phyloP scores from a whole-genome alignment of 35 echinoderm and acorn worm species.

The Eucidaris tribuloides region DNA sequence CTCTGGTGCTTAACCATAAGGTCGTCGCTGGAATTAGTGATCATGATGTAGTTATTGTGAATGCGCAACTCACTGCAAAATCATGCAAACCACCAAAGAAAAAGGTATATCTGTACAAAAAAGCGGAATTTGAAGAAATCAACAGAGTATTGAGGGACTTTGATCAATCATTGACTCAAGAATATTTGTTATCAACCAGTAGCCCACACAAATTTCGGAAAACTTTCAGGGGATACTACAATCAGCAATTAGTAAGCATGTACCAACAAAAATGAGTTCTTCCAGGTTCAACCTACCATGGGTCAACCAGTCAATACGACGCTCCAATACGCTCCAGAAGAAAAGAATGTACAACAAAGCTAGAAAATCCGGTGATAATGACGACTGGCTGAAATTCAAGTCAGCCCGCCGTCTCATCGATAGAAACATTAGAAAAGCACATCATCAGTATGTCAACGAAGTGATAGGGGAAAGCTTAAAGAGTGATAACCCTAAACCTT shows the following conservation, averaged over 20 bases:
- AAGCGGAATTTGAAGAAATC: slow-evolving; percentile 11
- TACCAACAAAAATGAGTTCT: slow-evolving; percentile 6
- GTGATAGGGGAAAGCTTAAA: slow-evolving; percentile 9
- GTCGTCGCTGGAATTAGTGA: slow-evolving; percentile 27
- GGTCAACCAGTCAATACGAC: slow-evolving; percentile 21
- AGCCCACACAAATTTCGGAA: background rate
- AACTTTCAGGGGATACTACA: background rate
- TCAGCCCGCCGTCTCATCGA: background rate
- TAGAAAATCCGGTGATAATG: background rate
- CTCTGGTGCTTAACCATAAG: background rate
- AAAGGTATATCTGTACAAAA: slow-evolving; percentile 15
- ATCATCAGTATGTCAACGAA: slow-evolving; percentile 1
- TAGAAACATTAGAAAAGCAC: slow-evolving; percentile 1
- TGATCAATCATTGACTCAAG: too few species aligned
- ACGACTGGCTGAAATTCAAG: background rate
- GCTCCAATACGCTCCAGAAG: slow-evolving; percentile 5
- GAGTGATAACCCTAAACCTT: slow-evolving; percentile 31
- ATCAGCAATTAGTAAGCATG: background rate
- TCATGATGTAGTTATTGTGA: slow-evolving; percentile 12
- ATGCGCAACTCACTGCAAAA: background rate
- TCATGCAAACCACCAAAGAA: background rate
- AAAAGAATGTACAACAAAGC: slow-evolving; percentile 24
- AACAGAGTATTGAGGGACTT: background rate
- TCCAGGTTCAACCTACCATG: slow-evolving; percentile 6
- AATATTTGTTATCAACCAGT: too few species aligned